phyloP scores from a whole-genome alignment of 2,113 vertebrate species.

The Chelonoidis abingdonii region DNA sequence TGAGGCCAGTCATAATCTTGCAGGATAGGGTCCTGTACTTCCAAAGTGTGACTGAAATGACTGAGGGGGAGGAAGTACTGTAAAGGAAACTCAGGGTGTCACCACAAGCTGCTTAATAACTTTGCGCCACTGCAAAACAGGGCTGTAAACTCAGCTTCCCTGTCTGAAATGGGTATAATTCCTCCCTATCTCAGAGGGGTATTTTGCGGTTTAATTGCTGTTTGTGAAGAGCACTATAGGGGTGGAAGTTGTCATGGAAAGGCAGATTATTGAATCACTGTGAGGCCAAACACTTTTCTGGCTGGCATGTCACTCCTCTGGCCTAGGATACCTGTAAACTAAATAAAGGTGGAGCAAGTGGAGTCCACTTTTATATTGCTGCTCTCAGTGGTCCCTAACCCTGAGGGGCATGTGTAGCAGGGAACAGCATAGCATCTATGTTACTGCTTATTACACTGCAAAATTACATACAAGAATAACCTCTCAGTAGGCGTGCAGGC shows the following conservation, averaged over 20 bases:
- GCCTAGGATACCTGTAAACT: too few species aligned
- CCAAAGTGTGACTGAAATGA: fast-evolving
- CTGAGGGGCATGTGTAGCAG: not conserved
- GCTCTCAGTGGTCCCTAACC: not conserved
- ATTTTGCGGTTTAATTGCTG: not conserved
- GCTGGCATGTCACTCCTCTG: not conserved
- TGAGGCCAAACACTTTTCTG: not conserved
- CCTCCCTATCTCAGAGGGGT: not conserved
- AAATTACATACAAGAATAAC: not conserved
- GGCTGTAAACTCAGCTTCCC: not conserved
- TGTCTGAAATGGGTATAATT: not conserved
- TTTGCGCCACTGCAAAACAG: not conserved
- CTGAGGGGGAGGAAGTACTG: not conserved
- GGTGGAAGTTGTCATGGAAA: not conserved
- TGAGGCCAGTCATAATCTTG: not conserved
- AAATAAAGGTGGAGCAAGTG: not conserved
- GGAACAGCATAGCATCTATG: not conserved
- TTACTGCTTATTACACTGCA: not conserved
- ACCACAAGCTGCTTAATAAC: not conserved
- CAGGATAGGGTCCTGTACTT: not conserved
- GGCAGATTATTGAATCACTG: not conserved
- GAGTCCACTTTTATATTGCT: not conserved
- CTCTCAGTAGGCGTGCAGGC: not conserved
- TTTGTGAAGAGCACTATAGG: not conserved
- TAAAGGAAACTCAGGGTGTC: not conserved